These are phyloP conservation scores for Cyprinodon diabolis DNA, from an alignment of 2,797 vertebrate species.

Conservation along the genomic window DNA sequence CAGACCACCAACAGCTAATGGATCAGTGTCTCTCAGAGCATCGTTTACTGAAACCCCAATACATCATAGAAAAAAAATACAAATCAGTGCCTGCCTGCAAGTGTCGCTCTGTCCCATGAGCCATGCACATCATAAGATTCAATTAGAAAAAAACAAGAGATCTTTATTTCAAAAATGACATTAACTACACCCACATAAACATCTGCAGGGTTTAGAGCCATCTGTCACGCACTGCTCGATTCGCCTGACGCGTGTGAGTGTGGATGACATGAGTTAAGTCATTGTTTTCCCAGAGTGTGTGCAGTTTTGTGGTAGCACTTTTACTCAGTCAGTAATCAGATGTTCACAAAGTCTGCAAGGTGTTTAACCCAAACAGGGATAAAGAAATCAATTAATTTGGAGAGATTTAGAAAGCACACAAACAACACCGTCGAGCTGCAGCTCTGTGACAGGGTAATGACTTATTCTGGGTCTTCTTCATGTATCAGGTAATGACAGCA, in stretches of 20 bases:
- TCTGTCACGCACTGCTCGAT: constrained; percentile 71
- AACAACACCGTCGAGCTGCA: constrained; percentile 6
- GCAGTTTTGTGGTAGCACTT: constrained; percentile 46
- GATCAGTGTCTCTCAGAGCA: constrained; percentile 39
- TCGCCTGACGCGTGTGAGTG: constrained; percentile 49
- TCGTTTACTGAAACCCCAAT: constrained; percentile 12
- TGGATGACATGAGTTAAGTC: constrained; percentile 43
- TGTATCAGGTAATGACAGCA: neutral
- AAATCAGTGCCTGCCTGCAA: constrained; percentile 4
- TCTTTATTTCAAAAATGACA: constrained; percentile 74
- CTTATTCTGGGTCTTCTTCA: neutral
- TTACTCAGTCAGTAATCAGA: constrained; percentile 55
- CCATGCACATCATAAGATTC: constrained; percentile 58
- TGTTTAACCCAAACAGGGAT: constrained; percentile 17
- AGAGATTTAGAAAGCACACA: constrained; percentile 13
- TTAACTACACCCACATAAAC: constrained; percentile 60
- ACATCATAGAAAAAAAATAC: neutral
- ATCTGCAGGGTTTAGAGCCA: constrained; percentile 71
- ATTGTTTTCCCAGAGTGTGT: constrained; percentile 52
- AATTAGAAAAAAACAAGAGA: constrained; percentile 70
- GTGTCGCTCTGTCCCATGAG: constrained; percentile 43
- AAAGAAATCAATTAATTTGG: constrained; percentile 23
- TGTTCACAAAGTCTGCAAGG: constrained; percentile 27
- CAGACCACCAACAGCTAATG: constrained; percentile 46
- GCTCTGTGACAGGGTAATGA: neutral